Evolutionary conservation across 2,113 vertebrate genomes (phyloP).

Genomic region (Sceloporus tristichus): DNA sequence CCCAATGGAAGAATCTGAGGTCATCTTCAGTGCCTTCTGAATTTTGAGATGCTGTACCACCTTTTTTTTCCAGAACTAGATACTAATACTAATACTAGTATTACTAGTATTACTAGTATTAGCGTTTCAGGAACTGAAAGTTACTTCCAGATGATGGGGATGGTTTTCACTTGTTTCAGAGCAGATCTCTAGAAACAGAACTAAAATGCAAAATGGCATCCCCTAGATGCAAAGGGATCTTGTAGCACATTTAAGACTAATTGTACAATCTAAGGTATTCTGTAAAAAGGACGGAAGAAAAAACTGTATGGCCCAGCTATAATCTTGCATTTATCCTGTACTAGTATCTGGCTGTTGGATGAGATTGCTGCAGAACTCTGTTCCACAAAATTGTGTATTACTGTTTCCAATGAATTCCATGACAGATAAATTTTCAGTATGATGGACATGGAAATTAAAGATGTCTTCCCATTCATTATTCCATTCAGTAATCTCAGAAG

Average conservation of each 20-base stretch:
- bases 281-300: slow-evolving; percentile 43
- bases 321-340: slow-evolving; percentile 23
- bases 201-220: too few relatives aligned
- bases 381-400: slow-evolving; percentile 30
- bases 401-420: slow-evolving; percentile 11
- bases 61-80: too few relatives aligned
- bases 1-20: not conserved
- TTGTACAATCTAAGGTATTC: slow-evolving; percentile 47
- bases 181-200: too few relatives aligned
- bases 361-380: slow-evolving; percentile 30
- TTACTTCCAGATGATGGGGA: too few relatives aligned
- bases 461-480: slow-evolving; percentile 19
- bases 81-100: too few relatives aligned
- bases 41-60: too few relatives aligned
- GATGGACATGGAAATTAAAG: slow-evolving; percentile 42
- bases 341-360: slow-evolving; percentile 2
- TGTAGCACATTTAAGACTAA: not conserved
- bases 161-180: too few relatives aligned
- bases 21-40: not conserved
- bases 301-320: not conserved
- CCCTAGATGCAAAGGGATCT: not conserved
- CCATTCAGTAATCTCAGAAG: slow-evolving; percentile 25
- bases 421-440: slow-evolving; percentile 36
- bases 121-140: too few relatives aligned
- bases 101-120: too few relatives aligned